Base-by-base conservation (phyloP, 2,888 invertebrate genomes). In the Nephrotoma appendiculata region DNA sequence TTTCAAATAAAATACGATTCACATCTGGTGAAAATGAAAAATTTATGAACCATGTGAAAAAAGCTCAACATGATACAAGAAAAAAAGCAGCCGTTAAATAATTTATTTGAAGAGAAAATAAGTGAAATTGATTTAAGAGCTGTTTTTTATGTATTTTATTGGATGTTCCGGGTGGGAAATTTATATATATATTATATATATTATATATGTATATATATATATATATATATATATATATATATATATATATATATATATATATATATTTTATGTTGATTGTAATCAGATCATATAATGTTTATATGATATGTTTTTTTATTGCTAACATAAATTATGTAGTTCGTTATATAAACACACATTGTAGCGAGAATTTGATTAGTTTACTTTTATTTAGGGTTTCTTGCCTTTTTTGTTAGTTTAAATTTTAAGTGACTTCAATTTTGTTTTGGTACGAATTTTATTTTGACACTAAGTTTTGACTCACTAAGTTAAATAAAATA, bases 11-110 rank as follows among this genome's bases (percentile, higher is more conserved):
- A 71, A 71, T 71, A 71, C 71, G 71, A 71, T 71, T 71, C 71
- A 84, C 84, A 84, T 84, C 84, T 84, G 84, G 84, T 84, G 84
- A n/a, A 42, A 42, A 42, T 84, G 84, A 84, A 42, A 84, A 84
- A 84, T 84, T 84, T 84, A 84, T 84, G 84, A 84, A 84, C 84
- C 84, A 84, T 84, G 84, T 84, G 84, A 84, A 84, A 83, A 42
- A 84, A 42, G 43, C 84, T 84, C 71, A 71, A 71, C 71, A 71
- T 71, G 71, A 71, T 71, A 9, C 71, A 71, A 71, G 71, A 31
- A 71, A 71, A 71, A 71, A 71, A 71, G 71, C 31, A 71, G 9
- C 71, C 71, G 71, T 84, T 84, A 84, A 84, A 84, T 84, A 84
- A 84, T 84, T 84, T 84, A 84, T 84, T 71, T 71, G 43, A 84